Evolutionary conservation across 2,113 vertebrate species (phyloP).

Genomic region (Lonchura striata): DNA sequence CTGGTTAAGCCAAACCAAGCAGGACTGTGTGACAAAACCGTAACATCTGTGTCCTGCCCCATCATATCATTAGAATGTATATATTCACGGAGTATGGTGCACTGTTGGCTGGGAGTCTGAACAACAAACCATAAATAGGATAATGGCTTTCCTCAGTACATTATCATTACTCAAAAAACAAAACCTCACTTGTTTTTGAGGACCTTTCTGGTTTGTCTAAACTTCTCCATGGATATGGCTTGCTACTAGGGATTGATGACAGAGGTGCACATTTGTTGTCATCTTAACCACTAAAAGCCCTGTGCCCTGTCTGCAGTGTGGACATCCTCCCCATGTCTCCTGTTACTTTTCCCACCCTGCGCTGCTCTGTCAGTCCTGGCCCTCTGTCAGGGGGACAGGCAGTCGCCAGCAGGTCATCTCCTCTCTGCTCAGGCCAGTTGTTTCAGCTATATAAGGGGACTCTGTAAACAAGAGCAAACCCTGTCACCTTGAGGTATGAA

Average conservation of each 20-base stretch:
- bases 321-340: constrained; percentile 26
- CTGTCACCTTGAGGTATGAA: background rate
- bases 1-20: constrained; percentile 23
- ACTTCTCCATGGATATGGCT: constrained; percentile 20
- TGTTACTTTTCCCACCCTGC: background rate
- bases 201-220: constrained; percentile 38
- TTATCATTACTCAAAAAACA: constrained; percentile 27
- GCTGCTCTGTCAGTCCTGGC: background rate
- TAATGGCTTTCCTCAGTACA: constrained; percentile 5
- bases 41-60: constrained; percentile 46
- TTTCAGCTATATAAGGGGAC: background rate
- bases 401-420: background rate
- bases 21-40: constrained; percentile 9
- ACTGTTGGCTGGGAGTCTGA: constrained; percentile 25
- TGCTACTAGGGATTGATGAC: background rate
- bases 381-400: background rate
- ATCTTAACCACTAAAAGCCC: constrained; percentile 39
- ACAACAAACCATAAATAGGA: constrained; percentile 59
- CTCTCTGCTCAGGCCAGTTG: background rate
- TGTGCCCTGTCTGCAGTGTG: constrained; percentile 12
- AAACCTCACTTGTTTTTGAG: constrained; percentile 22
- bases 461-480: background rate
- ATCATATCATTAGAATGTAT: constrained; percentile 51
- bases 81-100: constrained; percentile 1
- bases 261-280: constrained; percentile 53